phyloP scores from a whole-genome alignment of 2,888 invertebrate species.

The Lochmaea crataegi region DNA sequence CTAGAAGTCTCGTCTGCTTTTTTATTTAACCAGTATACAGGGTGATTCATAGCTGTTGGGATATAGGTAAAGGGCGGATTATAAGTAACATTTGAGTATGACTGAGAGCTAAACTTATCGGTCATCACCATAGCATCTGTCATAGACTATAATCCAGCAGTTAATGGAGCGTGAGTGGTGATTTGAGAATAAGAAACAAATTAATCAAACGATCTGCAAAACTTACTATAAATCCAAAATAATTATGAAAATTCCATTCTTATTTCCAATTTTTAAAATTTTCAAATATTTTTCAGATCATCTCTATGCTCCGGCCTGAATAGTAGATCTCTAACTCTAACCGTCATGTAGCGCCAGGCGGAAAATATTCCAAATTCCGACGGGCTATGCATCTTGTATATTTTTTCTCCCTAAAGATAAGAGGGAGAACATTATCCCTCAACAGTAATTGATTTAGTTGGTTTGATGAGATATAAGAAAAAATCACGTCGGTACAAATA shows the following conservation, averaged over 20 bases:
- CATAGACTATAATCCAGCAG: too few relatives aligned
- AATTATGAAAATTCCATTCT: conserved; percentile 1
- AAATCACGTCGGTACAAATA: conserved; percentile 22
- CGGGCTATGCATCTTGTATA: conserved; percentile 13
- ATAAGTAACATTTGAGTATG: too few relatives aligned
- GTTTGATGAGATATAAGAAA: conserved; percentile 26
- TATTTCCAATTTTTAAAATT: background rate
- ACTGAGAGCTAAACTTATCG: too few relatives aligned
- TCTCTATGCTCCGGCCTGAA: background rate
- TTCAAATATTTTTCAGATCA: background rate
- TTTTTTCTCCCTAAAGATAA: conserved; percentile 10
- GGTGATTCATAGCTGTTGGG: too few relatives aligned
- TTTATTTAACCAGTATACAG: too few relatives aligned
- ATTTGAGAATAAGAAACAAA: too few relatives aligned
- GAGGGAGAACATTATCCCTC: conserved; percentile 18
- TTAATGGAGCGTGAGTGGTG: too few relatives aligned
- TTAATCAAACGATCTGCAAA: too few relatives aligned
- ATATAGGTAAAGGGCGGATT: too few relatives aligned
- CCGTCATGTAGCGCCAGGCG: background rate
- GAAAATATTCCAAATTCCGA: conserved; percentile 20
- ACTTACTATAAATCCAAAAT: background rate
- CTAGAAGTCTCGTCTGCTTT: too few relatives aligned
- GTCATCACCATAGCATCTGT: too few relatives aligned
- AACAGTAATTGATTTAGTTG: conserved; percentile 32
- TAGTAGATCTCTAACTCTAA: conserved; percentile 3